phyloP scores from a whole-genome alignment of 92 coral and sea anemone genomes.

The Diadumene lineata region DNA sequence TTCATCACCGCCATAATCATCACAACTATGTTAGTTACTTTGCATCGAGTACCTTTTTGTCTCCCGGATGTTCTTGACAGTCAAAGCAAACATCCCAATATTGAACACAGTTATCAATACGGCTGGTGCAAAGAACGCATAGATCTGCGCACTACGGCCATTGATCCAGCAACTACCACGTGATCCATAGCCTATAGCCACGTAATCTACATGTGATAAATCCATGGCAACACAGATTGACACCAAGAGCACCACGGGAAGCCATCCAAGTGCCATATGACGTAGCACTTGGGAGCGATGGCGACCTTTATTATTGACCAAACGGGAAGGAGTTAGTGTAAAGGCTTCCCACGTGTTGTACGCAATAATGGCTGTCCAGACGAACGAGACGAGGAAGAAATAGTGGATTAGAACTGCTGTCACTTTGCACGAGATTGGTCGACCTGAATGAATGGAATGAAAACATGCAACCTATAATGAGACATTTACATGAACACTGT shows the following conservation, averaged over 20 bases:
- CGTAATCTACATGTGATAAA: slow-evolving; percentile 17
- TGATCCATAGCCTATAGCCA: slow-evolving; percentile 44
- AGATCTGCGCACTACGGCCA: slow-evolving; percentile 12
- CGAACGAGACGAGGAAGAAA: slow-evolving; percentile 14
- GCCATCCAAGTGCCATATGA: slow-evolving; percentile 57
- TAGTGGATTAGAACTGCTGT: neutral
- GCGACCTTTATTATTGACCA: slow-evolving; percentile 1
- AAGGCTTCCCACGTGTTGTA: slow-evolving; percentile 51
- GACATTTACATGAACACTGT: too few species aligned
- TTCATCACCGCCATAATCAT: too few species aligned
- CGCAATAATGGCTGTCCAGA: slow-evolving; percentile 53
- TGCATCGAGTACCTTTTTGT: neutral
- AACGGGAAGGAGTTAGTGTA: slow-evolving; percentile 6
- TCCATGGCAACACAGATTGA: slow-evolving; percentile 38
- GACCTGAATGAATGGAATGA: too few species aligned
- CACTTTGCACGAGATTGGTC: slow-evolving; percentile 8
- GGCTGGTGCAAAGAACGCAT: slow-evolving; percentile 40
- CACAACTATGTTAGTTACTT: too few species aligned
- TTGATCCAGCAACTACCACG: slow-evolving; percentile 46
- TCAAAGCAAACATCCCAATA: slow-evolving; percentile 20
- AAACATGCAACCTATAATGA: too few species aligned
- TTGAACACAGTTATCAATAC: slow-evolving; percentile 24
- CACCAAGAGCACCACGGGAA: slow-evolving; percentile 31
- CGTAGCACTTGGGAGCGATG: slow-evolving; percentile 34
- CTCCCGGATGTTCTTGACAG: slow-evolving; percentile 6